phyloP scores from a whole-genome alignment of 1,140 invertebrate species.

The Hestina assimilis region DNA sequence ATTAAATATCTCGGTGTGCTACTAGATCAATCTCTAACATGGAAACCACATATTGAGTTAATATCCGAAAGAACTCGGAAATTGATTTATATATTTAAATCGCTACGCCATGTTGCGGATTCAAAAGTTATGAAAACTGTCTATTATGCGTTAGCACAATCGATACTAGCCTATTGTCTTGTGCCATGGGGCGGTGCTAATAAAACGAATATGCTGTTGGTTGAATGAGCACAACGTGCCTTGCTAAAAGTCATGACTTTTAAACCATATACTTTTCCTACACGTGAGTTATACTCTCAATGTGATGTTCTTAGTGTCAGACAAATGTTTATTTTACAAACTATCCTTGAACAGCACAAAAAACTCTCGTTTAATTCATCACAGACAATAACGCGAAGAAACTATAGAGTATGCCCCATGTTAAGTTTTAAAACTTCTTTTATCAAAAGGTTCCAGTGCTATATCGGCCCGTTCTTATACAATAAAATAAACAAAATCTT shows the following conservation, averaged over 20 bases:
- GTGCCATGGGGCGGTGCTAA: background rate
- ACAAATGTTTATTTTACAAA: background rate
- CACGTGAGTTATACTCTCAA: background rate
- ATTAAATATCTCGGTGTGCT: background rate
- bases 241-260: slow-evolving; percentile 7
- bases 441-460: background rate
- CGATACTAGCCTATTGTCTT: background rate
- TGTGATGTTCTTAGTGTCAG: background rate
- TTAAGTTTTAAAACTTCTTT: background rate
- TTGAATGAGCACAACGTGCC: slow-evolving; percentile 2
- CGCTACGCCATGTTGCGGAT: slow-evolving; percentile 9
- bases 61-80: slow-evolving; percentile 15
- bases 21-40: background rate
- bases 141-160: background rate
- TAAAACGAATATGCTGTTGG: background rate
- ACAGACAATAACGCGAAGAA: background rate
- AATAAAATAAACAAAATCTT: too few species aligned
- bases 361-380: background rate
- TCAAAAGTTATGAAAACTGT: background rate
- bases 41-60: slow-evolving; percentile 7
- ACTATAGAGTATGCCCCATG: background rate
- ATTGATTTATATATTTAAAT: slow-evolving; percentile 28
- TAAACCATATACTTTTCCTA: background rate
- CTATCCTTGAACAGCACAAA: background rate
- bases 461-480: background rate